These are phyloP conservation scores for Hemaris fuciformis DNA, from an alignment of 2,888 invertebrate genomes.

Conservation along the genomic window DNA sequence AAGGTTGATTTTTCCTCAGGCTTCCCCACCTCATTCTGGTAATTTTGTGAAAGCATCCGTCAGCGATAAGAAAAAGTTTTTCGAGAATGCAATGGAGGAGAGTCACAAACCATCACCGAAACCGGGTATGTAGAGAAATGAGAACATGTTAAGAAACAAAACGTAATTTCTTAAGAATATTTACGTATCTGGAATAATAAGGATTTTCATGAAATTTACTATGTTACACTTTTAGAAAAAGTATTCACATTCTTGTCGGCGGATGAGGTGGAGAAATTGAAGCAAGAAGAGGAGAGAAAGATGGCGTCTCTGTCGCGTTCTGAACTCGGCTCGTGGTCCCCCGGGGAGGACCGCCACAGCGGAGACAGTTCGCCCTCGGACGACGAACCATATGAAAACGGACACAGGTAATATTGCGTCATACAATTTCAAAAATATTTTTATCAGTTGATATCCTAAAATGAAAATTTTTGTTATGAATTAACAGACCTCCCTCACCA, in stretches of 20 bases:
- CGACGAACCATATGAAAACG: conserved; percentile 72
- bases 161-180: no score
- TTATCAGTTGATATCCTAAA: no score
- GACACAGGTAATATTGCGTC: conserved; percentile 56
- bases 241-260: conserved; percentile 96
- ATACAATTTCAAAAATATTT: no score
- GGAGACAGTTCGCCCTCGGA: conserved; percentile 78
- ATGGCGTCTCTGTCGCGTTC: conserved; percentile 87
- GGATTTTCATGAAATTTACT: neutral
- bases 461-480: no score
- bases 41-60: conserved; percentile 92
- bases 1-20: conserved; percentile 50
- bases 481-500: no score
- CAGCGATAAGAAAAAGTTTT: conserved; percentile 96
- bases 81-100: conserved; percentile 97
- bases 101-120: conserved; percentile 92
- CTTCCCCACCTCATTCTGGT: conserved; percentile 86
- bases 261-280: conserved; percentile 96
- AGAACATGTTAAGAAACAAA: no score
- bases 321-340: conserved; percentile 80
- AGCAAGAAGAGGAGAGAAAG: conserved; percentile 95
- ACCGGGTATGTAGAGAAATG: conserved; percentile 87
- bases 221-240: conserved; percentile 85
- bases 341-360: conserved; percentile 73
- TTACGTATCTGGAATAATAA: no score